Evolutionary conservation across 2,888 invertebrate genomes (phyloP).

Genomic region (Platypus cylindrus): DNA sequence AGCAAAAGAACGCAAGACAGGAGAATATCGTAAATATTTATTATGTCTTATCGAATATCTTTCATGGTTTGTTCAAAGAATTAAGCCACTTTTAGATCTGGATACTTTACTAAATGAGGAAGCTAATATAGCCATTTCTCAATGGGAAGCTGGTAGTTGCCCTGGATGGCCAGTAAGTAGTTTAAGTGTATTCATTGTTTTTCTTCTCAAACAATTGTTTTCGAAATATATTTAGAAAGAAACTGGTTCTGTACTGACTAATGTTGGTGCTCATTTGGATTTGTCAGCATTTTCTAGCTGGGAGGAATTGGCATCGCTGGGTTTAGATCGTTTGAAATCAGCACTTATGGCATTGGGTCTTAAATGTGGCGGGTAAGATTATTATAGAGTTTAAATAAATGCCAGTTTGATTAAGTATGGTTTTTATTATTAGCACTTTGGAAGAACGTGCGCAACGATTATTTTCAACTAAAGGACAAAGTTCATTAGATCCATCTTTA

Average conservation of each 20-base stretch:
- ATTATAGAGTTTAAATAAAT: neutral
- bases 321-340: slow-evolving; percentile 92
- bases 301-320: slow-evolving; percentile 93
- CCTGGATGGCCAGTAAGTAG: slow-evolving; percentile 87
- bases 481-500: slow-evolving; percentile 79
- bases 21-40: slow-evolving; percentile 76
- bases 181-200: too few species aligned
- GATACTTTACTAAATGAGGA: slow-evolving; percentile 66
- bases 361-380: slow-evolving; percentile 83
- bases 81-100: slow-evolving; percentile 77
- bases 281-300: slow-evolving; percentile 95
- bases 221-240: slow-evolving; percentile 55
- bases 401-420: neutral
- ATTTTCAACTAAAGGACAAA: slow-evolving; percentile 91
- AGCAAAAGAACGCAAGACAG: slow-evolving; percentile 79
- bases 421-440: slow-evolving; percentile 48
- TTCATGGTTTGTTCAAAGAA: slow-evolving; percentile 66
- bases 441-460: slow-evolving; percentile 95
- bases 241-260: slow-evolving; percentile 81
- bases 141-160: slow-evolving; percentile 82
- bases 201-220: too few species aligned
- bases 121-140: slow-evolving; percentile 65
- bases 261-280: slow-evolving; percentile 93
- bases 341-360: slow-evolving; percentile 92
- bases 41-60: slow-evolving; percentile 74